Evolutionary conservation across 2,888 invertebrate genomes (phyloP), one percentile per base, ranked within the genome.

Genomic region (Gerris lacustris): DNA sequence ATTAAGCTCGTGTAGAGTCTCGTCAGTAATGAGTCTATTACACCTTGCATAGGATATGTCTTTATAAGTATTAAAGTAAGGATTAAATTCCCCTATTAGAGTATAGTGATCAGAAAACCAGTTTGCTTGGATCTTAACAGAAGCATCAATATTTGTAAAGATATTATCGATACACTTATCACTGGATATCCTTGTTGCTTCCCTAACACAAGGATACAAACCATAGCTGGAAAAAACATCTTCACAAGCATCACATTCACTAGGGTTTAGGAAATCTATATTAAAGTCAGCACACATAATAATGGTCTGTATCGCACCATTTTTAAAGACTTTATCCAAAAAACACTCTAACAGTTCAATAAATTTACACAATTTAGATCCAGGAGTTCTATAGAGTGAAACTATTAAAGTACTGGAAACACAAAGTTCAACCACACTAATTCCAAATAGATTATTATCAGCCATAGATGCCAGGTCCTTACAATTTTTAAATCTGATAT

Each of bases 371-470:
- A 55, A 55, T 55, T 55, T 55, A 55, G 55, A 55, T 11, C 11
- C 9, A 55, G 55, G 55, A 15, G 9, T 55, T 11, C 55, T 9
- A 15, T 55, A 55, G 11, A 55, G 55, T 11, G 55, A 55, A 55
- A 55, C 55, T 11, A 55, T 15, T 55, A 55, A 55, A 55, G 55
- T 5, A 55, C 15, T 55, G 55, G 5, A 9, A 55, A 11, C 55
- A 55, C 55, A 55, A 15, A 55, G 55, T 55, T 55, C 55, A 55
- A 55, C 55, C 9, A 55, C 55, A 55, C 55, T 55, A 55, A 55
- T 9, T 15, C 5, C 55, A 55, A 55, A 55, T 15, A 55, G 11
- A 55, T 15, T 55, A 15, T 55, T 55, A 55, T 11, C 55, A 55
- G 55, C 55, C 15, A 5, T 11, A 55, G 55, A 55, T 15, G 55